Evolutionary conservation across 2,113 vertebrate species (phyloP).

Genomic region (Sclerurus mexicanus): DNA sequence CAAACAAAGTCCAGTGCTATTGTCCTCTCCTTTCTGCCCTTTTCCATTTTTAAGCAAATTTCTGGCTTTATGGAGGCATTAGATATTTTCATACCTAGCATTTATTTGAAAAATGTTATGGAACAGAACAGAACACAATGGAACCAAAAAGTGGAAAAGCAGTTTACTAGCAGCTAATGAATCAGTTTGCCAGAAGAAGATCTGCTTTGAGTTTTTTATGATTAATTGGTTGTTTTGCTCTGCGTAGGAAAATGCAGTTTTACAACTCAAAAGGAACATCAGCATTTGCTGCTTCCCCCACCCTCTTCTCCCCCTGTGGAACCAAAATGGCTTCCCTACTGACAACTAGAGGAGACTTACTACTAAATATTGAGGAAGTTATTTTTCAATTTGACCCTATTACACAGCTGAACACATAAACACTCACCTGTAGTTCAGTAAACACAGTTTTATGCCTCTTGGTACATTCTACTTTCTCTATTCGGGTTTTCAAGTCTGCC

Average conservation of each 20-base stretch:
- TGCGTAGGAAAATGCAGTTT: neutral
- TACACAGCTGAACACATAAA: neutral
- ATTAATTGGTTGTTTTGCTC: neutral
- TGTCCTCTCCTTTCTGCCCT: neutral
- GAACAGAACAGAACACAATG: neutral
- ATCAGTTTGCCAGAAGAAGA: neutral
- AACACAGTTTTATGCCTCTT: constrained; percentile 90
- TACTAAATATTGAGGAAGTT: neutral
- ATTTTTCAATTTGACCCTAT: neutral
- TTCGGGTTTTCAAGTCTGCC: constrained; percentile 87
- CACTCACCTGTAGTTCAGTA: constrained; percentile 86
- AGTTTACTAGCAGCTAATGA: neutral
- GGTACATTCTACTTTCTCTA: constrained; percentile 91
- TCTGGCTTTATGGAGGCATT: neutral
- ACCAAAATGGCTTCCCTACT: neutral
- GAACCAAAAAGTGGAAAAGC: neutral
- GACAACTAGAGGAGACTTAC: neutral
- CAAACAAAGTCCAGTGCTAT: neutral
- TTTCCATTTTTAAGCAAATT: neutral
- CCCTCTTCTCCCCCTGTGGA: neutral
- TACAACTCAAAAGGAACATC: neutral
- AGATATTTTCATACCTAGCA: neutral
- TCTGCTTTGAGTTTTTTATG: neutral
- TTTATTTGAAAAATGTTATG: neutral
- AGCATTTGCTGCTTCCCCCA: neutral